Conservation (phyloP, 2,888 invertebrate species). For the Pyrgus malvae region DNA sequence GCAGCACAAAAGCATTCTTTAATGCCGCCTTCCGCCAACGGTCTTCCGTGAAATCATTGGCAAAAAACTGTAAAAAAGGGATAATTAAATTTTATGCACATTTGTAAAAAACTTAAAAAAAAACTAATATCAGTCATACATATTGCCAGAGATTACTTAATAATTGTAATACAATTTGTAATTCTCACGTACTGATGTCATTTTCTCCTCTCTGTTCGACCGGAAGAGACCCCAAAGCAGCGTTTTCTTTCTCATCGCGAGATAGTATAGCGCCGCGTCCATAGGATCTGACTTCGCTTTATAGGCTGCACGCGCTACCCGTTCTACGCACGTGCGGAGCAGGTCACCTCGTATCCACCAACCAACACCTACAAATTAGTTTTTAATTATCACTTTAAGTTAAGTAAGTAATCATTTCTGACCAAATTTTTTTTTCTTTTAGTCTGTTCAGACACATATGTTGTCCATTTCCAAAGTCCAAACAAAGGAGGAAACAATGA, state of each 20-base stretch:
- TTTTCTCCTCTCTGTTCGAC: conserved; percentile 92
- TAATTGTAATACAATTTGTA: not conserved
- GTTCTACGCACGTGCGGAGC: conserved; percentile 93
- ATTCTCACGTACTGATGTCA: conserved; percentile 85
- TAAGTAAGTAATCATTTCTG: too few relatives aligned
- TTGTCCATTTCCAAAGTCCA: too few relatives aligned
- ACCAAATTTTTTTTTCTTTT: too few relatives aligned
- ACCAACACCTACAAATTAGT: conserved; percentile 87
- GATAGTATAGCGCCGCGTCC: conserved; percentile 98
- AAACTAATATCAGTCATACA: not conserved
- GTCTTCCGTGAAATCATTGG: conserved; percentile 95
- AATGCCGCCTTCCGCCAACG: conserved; percentile 98
- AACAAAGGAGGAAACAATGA: too few relatives aligned
- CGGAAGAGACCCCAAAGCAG: conserved; percentile 97
- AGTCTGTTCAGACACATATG: too few relatives aligned
- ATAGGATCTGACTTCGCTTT: conserved; percentile 96
- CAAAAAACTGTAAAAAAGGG: conserved; percentile 88
- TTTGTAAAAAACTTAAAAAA: not conserved
- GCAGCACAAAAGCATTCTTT: conserved; percentile 98
- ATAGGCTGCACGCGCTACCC: conserved; percentile 96
- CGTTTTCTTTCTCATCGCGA: conserved; percentile 99
- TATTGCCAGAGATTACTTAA: not conserved
- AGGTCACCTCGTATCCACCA: conserved; percentile 97
- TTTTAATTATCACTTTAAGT: too few relatives aligned
- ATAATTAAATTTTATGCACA: too few relatives aligned